phyloP scores from a whole-genome alignment of 2,888 invertebrate species.

The Sussaba pulchella region DNA sequence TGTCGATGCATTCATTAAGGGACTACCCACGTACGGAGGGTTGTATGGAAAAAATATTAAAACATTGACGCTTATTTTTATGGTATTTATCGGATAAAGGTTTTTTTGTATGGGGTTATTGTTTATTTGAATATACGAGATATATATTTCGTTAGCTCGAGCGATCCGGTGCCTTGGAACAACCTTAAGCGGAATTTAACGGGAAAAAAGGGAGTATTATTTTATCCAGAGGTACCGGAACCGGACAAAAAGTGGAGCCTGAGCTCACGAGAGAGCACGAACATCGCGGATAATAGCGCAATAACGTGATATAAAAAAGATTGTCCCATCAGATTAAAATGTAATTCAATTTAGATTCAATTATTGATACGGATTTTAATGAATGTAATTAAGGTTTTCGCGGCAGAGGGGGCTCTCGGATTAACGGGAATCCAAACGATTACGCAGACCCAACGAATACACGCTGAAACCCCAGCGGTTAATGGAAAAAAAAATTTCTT shows the following conservation, averaged over 20 bases:
- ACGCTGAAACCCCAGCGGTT: not conserved
- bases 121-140: too few relatives aligned
- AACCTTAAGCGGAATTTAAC: too few relatives aligned
- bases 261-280: not conserved
- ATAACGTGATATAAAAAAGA: constrained; percentile 71
- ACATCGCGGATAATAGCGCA: constrained; percentile 47
- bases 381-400: constrained; percentile 68
- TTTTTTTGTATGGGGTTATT: too few relatives aligned
- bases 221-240: too few relatives aligned
- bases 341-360: constrained; percentile 75
- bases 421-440: constrained; percentile 41
- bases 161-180: too few relatives aligned
- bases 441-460: constrained; percentile 39
- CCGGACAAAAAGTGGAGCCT: constrained; percentile 25
- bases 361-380: constrained; percentile 74
- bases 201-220: too few relatives aligned
- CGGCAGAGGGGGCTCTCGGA: constrained; percentile 18
- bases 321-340: constrained; percentile 72
- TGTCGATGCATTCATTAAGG: constrained; percentile 35
- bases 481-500: too few relatives aligned
- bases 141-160: too few relatives aligned
- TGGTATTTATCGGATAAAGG: too few relatives aligned
- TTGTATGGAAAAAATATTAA: not conserved
- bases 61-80: too few relatives aligned
- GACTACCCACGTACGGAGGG: constrained; percentile 1